phyloP scores from a whole-genome alignment of 1,140 invertebrate genomes.

The Cecropterus lyciades region DNA sequence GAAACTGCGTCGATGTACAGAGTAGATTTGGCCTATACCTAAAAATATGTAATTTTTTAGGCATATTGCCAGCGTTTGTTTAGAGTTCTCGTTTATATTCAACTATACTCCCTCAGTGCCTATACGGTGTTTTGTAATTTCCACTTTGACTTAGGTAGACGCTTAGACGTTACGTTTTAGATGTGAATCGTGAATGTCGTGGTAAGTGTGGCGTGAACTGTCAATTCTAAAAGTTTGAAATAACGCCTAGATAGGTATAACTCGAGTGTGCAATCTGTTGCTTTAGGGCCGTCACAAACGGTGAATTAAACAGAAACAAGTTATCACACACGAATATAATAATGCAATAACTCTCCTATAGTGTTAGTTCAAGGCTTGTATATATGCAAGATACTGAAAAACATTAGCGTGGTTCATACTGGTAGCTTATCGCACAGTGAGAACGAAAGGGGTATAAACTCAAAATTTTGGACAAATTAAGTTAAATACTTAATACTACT shows the following conservation, averaged over 20 bases:
- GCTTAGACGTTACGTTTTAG: neutral
- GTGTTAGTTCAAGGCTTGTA: too few species aligned
- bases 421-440: too few species aligned
- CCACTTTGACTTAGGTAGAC: neutral
- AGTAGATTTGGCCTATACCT: neutral
- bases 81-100: neutral
- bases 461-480: too few species aligned
- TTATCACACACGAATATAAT: too few species aligned
- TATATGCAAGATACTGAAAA: too few species aligned
- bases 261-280: neutral
- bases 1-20: too few species aligned
- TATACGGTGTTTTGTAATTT: constrained; percentile 14
- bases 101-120: constrained; percentile 12
- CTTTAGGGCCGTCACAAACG: neutral
- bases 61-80: constrained; percentile 1
- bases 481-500: too few species aligned
- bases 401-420: too few species aligned
- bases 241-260: neutral
- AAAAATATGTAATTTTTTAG: constrained; percentile 4
- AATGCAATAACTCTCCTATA: too few species aligned
- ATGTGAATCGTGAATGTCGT: neutral
- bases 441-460: too few species aligned
- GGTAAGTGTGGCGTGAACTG: neutral
- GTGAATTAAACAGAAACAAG: too few species aligned
- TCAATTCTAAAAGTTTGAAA: constrained; percentile 16